Percentiles rank a stretch among this genome's conserved stretches.
Conservation (phyloP, 2,888 invertebrate species). For the Steinernema carpocapsae region DNA sequence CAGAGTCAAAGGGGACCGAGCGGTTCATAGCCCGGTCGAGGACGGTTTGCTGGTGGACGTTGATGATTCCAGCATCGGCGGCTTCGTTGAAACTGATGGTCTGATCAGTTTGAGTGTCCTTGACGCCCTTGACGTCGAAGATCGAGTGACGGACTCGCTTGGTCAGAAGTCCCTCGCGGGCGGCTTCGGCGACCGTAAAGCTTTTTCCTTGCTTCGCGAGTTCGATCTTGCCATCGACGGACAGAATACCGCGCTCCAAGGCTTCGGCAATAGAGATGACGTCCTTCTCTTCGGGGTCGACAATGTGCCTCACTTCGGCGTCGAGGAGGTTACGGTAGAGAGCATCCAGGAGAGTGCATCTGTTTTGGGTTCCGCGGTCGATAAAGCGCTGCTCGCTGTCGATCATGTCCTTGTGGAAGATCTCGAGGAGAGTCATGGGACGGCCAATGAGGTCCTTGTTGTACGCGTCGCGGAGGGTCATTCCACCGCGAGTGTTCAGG, state of each 20-base stretch:
- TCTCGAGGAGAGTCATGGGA: constrained; percentile 89
- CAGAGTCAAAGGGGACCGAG: constrained; percentile 61
- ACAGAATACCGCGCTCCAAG: constrained; percentile 80
- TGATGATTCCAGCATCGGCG: constrained; percentile 79
- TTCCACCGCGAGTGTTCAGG: constrained; percentile 78
- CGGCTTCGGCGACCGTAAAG: constrained; percentile 83
- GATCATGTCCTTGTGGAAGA: constrained; percentile 80
- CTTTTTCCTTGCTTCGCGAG: constrained; percentile 67
- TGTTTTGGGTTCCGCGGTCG: constrained; percentile 80
- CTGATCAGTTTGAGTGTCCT: constrained; percentile 81
- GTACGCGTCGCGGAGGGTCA: constrained; percentile 83
- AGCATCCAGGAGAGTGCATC: constrained; percentile 82
- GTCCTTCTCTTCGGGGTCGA: constrained; percentile 81
- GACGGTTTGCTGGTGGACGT: constrained; percentile 73
- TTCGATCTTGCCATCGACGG: constrained; percentile 78
- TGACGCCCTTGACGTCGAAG: constrained; percentile 89
- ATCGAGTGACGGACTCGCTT: constrained; percentile 86
- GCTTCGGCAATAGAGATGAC: constrained; percentile 85
- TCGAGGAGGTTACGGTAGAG: constrained; percentile 86
- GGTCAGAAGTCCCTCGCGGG: constrained; percentile 84
- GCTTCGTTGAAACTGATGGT: constrained; percentile 85
- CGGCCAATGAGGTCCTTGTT: constrained; percentile 81
- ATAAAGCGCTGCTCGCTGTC: constrained; percentile 80
- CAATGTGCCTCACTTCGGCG: constrained; percentile 82
- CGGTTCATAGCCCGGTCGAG: constrained; percentile 60